These are phyloP conservation scores for Sipunculus nudus DNA, from an alignment of 2,888 invertebrate species.

Conservation along the genomic window DNA sequence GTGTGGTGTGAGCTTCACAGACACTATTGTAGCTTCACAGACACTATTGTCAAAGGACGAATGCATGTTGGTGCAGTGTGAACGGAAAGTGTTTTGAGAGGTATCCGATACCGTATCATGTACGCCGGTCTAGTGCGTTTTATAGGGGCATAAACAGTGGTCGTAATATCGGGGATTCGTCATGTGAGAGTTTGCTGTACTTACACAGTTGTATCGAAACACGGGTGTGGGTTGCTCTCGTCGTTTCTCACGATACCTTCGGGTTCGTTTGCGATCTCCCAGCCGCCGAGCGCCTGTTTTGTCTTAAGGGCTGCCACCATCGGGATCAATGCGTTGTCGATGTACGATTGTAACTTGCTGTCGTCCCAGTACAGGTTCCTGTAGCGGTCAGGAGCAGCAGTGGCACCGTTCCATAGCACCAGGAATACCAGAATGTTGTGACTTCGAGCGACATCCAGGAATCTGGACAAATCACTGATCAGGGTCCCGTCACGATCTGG, in stretches of 20 bases:
- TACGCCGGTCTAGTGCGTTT: too few relatives aligned
- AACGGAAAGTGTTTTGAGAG: too few relatives aligned
- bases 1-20: too few relatives aligned
- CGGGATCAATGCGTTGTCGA: slow-evolving; percentile 49
- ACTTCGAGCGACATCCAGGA: slow-evolving; percentile 39
- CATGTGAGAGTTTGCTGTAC: too few relatives aligned
- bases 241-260: slow-evolving; percentile 47
- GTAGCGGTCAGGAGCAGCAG: slow-evolving; percentile 33
- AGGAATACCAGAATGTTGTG: slow-evolving; percentile 47
- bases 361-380: slow-evolving; percentile 44
- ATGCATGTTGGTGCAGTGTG: too few relatives aligned
- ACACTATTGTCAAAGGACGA: too few relatives aligned
- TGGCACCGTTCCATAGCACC: slow-evolving; percentile 55
- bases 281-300: slow-evolving; percentile 51
- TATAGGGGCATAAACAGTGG: too few relatives aligned
- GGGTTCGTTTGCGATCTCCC: slow-evolving; percentile 57
- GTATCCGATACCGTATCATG: too few relatives aligned
- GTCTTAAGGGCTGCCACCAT: slow-evolving; percentile 46
- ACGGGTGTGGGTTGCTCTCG: slow-evolving; percentile 37
- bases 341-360: slow-evolving; percentile 50
- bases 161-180: too few relatives aligned
- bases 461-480: slow-evolving; percentile 44
- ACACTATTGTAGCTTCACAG: too few relatives aligned
- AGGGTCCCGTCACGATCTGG: slow-evolving; percentile 45
- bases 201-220: slow-evolving; percentile 48